Percentiles rank a stretch among this genome's conserved stretches.
Evolutionary conservation across 2,797 vertebrate species (phyloP).

Genomic region (Tolypeutes matacus): DNA sequence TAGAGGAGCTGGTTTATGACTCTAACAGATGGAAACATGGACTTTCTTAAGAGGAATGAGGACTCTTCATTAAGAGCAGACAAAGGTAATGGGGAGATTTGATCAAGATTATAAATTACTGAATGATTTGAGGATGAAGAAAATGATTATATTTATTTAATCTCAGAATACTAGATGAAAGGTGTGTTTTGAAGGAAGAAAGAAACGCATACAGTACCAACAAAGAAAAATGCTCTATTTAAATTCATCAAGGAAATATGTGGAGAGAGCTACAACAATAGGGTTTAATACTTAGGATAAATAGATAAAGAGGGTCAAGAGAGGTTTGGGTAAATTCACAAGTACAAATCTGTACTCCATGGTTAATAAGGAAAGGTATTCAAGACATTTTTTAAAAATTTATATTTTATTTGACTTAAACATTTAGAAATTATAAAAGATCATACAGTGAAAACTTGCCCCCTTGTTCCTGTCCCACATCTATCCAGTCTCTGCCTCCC

Average conservation of each 20-base stretch:
- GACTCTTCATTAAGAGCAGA: conserved; percentile 26
- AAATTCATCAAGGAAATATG: conserved; percentile 21
- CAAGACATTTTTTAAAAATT: not conserved
- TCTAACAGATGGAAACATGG: not conserved
- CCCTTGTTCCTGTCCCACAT: not conserved
- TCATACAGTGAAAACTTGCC: not conserved
- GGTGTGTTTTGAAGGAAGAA: conserved; percentile 27
- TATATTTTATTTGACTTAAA: conserved; percentile 29
- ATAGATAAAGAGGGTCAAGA: conserved; percentile 33
- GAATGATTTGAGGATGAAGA: conserved; percentile 36
- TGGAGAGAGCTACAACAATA: not conserved
- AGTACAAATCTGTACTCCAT: not conserved
- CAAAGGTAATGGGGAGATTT: conserved; percentile 24
- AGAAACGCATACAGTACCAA: conserved; percentile 10
- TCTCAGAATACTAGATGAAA: conserved; percentile 59
- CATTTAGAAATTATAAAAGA: conserved; percentile 48
- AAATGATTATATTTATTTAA: not conserved
- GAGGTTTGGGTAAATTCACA: conserved; percentile 36
- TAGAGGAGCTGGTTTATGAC: not conserved
- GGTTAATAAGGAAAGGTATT: not conserved
- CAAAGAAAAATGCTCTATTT: conserved; percentile 14
- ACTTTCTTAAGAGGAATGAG: conserved; percentile 27
- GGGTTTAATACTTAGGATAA: not conserved
- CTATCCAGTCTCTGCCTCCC: not conserved
- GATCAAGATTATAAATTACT: conserved; percentile 23